These are phyloP conservation scores for Caenorhabditis doughertyi DNA, from an alignment of 2,888 invertebrate genomes.

Conservation along the genomic window DNA sequence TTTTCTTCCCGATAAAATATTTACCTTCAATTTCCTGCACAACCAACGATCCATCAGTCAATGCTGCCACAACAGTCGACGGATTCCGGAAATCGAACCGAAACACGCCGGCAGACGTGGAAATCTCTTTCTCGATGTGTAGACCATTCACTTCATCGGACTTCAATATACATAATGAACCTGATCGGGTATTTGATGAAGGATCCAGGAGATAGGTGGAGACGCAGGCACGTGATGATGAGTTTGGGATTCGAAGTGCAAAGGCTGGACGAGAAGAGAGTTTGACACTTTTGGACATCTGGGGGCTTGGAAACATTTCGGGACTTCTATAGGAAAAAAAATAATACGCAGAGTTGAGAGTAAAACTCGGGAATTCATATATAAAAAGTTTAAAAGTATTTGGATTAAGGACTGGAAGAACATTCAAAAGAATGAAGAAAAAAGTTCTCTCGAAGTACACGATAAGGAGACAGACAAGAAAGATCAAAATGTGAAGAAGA, in stretches of 20 bases:
- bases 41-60: conserved; percentile 67
- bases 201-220: conserved; percentile 73
- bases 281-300: conserved; percentile 35
- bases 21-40: conserved; percentile 56
- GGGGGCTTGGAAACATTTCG: conserved; percentile 29
- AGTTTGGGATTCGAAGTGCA: conserved; percentile 56
- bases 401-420: no score
- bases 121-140: conserved; percentile 43
- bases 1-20: background rate
- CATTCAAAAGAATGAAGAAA: background rate
- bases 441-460: background rate
- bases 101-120: conserved; percentile 71
- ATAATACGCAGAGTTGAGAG: background rate
- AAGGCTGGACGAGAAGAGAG: conserved; percentile 72
- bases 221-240: conserved; percentile 42
- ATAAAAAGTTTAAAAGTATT: no score
- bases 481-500: background rate
- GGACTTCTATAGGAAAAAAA: background rate
- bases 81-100: conserved; percentile 69
- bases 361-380: background rate
- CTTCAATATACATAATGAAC: conserved; percentile 55
- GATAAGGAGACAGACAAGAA: background rate
- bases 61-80: conserved; percentile 60
- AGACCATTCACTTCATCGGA: conserved; percentile 5
- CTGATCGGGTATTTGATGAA: conserved; percentile 50